Evolutionary conservation across 2,888 invertebrate species (phyloP).

Genomic region (Seira sanloemensis): DNA sequence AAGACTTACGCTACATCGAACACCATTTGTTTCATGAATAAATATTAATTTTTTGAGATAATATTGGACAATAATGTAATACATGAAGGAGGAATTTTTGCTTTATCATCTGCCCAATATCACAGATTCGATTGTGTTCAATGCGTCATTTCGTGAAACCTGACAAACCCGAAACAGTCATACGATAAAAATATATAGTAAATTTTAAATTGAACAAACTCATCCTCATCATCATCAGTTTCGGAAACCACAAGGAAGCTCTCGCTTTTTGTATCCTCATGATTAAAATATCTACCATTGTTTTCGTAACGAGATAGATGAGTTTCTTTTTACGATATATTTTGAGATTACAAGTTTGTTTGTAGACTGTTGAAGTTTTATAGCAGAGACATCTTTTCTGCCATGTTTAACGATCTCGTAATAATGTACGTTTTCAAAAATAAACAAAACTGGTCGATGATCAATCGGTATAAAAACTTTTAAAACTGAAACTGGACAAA

Average conservation of each 20-base stretch:
- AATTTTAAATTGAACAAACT: slow-evolving; percentile 3
- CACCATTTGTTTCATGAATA: slow-evolving; percentile 32
- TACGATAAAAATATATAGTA: slow-evolving; percentile 7
- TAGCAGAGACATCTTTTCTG: neutral
- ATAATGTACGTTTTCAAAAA: slow-evolving; percentile 40
- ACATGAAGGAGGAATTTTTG: too few relatives aligned
- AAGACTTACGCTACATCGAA: slow-evolving; percentile 60
- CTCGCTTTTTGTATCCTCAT: too few relatives aligned
- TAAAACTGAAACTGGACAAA: neutral
- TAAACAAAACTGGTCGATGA: slow-evolving; percentile 47
- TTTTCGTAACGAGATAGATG: neutral
- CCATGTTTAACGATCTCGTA: slow-evolving; percentile 64
- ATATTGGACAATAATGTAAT: slow-evolving; percentile 31
- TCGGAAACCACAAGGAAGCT: slow-evolving; percentile 19
- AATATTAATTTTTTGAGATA: slow-evolving; percentile 7
- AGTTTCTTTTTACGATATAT: neutral
- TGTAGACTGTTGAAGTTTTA: slow-evolving; percentile 7
- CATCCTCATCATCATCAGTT: neutral
- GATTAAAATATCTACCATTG: too few relatives aligned
- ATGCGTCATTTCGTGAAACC: slow-evolving; percentile 45
- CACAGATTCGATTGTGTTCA: slow-evolving; percentile 42
- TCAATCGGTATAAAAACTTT: slow-evolving; percentile 60
- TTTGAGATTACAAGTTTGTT: slow-evolving; percentile 1
- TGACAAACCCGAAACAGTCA: slow-evolving; percentile 55
- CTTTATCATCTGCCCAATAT: slow-evolving; percentile 26